Conservation (phyloP, 1,140 invertebrate genomes). For the Eubasilissa regina region DNA sequence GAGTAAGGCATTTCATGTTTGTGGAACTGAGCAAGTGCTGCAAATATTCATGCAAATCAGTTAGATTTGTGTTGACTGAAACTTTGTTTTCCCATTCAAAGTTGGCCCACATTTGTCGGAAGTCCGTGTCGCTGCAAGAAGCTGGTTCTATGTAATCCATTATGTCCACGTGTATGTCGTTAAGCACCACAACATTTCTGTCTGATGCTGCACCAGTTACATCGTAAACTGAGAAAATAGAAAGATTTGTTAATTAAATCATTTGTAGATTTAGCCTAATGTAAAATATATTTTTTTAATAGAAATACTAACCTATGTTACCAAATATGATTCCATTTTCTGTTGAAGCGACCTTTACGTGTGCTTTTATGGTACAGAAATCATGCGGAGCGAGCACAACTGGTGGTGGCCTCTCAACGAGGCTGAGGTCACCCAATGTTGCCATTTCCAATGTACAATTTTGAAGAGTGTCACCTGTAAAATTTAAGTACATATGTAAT, state of each 20-base stretch:
- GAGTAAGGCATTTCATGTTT: slow-evolving; percentile 99
- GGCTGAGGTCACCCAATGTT: slow-evolving; percentile 96
- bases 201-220: slow-evolving; percentile 94
- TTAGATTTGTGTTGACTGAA: slow-evolving; percentile 95
- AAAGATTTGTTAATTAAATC: neutral
- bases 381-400: slow-evolving; percentile 96
- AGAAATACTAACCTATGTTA: slow-evolving; percentile 87
- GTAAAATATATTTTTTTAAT: neutral
- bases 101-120: slow-evolving; percentile 99
- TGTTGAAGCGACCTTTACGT: slow-evolving; percentile 95
- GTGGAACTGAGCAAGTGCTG: slow-evolving; percentile 94
- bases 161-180: slow-evolving; percentile 99
- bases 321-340: slow-evolving; percentile 99
- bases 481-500: neutral
- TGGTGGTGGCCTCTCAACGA: slow-evolving; percentile 97
- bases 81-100: slow-evolving; percentile 99
- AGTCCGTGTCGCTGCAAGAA: slow-evolving; percentile 94
- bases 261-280: neutral
- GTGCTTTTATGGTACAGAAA: slow-evolving; percentile 98
- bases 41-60: slow-evolving; percentile 94
- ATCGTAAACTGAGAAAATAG: slow-evolving; percentile 86
- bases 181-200: slow-evolving; percentile 97
- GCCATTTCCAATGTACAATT: slow-evolving; percentile 98
- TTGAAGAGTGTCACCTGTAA: slow-evolving; percentile 90
- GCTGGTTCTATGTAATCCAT: slow-evolving; percentile 99